Conservation (phyloP, 1,140 invertebrate species). For the Eurosta solidaginis region DNA sequence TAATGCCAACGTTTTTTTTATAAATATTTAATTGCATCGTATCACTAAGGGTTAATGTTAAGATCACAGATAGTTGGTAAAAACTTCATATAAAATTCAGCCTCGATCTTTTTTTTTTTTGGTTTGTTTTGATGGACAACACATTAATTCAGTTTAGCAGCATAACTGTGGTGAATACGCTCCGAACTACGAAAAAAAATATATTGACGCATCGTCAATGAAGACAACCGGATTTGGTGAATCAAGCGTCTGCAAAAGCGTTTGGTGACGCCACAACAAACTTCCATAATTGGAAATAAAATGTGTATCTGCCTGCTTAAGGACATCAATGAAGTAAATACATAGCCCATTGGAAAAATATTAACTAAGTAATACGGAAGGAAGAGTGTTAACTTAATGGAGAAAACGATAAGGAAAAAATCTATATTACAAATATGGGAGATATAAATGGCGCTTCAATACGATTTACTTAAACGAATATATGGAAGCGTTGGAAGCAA, state of each 20-base stretch:
- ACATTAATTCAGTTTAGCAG: slow-evolving; percentile 12
- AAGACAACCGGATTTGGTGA: slow-evolving; percentile 6
- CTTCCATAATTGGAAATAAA: not conserved
- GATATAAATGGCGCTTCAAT: not conserved
- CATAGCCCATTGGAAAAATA: not conserved
- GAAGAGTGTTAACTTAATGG: not conserved
- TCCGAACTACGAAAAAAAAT: not conserved
- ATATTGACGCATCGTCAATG: slow-evolving; percentile 5
- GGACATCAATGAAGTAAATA: not conserved
- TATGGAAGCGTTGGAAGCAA: too few relatives aligned
- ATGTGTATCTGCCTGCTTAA: slow-evolving; percentile 1
- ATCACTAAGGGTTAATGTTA: not conserved
- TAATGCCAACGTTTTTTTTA: too few relatives aligned
- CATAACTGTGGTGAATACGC: not conserved
- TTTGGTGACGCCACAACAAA: slow-evolving; percentile 4
- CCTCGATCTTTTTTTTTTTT: not conserved
- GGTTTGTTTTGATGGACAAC: not conserved
- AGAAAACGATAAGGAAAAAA: not conserved
- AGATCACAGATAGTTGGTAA: not conserved
- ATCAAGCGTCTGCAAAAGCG: not conserved
- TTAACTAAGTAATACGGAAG: not conserved
- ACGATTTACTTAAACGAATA: not conserved
- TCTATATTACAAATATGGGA: not conserved
- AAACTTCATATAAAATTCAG: not conserved
- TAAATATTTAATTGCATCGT: not conserved